Evolutionary conservation across 2,888 invertebrate species (phyloP).

Genomic region (Liposcelis brunnea): DNA sequence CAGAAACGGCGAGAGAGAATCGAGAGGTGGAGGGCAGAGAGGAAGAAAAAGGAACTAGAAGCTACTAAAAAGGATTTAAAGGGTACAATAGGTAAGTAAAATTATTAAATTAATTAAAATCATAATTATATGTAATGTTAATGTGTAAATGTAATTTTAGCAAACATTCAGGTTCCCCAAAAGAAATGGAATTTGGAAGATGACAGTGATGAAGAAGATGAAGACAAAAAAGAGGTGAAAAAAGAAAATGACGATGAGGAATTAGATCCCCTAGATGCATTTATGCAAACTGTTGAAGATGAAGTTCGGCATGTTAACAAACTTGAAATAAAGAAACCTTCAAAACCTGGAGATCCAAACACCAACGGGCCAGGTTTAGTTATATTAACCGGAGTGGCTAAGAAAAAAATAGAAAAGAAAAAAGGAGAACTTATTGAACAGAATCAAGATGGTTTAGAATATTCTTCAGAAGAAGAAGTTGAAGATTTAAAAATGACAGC

Average conservation of each 20-base stretch:
- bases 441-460: conserved; percentile 91
- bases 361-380: conserved; percentile 39
- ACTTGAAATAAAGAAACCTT: conserved; percentile 38
- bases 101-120: background rate
- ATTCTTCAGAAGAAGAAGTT: conserved; percentile 92
- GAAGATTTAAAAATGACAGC: conserved; percentile 86
- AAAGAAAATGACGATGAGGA: conserved; percentile 46
- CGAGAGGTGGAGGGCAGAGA: conserved; percentile 87
- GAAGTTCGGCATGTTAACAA: conserved; percentile 70
- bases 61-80: conserved; percentile 61
- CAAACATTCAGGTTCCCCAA: conserved; percentile 37
- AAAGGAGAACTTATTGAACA: conserved; percentile 99
- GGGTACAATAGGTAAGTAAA: conserved; percentile 31
- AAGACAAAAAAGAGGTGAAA: conserved; percentile 19
- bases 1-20: conserved; percentile 87
- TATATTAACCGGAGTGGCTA: conserved; percentile 70
- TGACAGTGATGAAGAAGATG: conserved; percentile 85
- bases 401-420: conserved; percentile 55
- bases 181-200: conserved; percentile 95
- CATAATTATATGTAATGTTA: background rate
- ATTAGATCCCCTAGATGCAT: conserved; percentile 92
- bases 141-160: conserved; percentile 22
- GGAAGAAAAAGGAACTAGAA: conserved; percentile 74
- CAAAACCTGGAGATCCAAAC: conserved; percentile 26
- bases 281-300: conserved; percentile 71